These are phyloP conservation scores for Pantherophis vulpinus DNA, from an alignment of 2,797 vertebrate genomes.

Conservation along the genomic window DNA sequence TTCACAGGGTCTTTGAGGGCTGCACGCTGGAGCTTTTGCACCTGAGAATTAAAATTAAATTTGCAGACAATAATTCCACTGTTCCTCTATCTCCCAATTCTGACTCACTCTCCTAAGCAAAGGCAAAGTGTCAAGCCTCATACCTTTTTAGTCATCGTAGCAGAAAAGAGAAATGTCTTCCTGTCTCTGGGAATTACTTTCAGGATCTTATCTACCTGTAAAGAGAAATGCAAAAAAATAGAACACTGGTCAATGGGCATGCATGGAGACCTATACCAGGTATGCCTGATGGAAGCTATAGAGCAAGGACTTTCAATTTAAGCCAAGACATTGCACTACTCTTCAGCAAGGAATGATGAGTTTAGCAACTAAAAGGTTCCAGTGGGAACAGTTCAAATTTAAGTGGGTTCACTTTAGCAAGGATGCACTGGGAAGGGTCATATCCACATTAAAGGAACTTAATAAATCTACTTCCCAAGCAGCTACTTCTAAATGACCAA, in stretches of 20 bases:
- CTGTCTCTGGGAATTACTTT: constrained; percentile 96
- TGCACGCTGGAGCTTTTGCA: constrained; percentile 94
- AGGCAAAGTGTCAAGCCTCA: neutral
- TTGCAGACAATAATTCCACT: neutral
- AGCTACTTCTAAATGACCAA: neutral
- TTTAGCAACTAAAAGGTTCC: too few relatives aligned
- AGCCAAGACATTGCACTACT: neutral
- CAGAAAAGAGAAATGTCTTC: constrained; percentile 93
- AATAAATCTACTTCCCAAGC: neutral
- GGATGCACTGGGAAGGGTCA: neutral
- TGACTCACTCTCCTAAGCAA: neutral
- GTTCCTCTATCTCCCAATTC: neutral
- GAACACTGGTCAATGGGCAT: neutral
- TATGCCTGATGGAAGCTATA: neutral
- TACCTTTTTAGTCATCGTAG: constrained; percentile 99
- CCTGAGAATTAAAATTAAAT: constrained; percentile 69
- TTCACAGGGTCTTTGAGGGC: constrained; percentile 95
- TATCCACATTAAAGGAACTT: neutral
- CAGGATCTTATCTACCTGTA: constrained; percentile 94
- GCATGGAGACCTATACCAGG: neutral
- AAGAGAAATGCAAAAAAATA: constrained; percentile 11
- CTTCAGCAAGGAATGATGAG: neutral
- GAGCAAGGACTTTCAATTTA: neutral
- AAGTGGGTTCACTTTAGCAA: neutral
- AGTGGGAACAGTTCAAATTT: neutral